phyloP scores from a whole-genome alignment of 1,140 invertebrate genomes.

The Euborellia annulipes region DNA sequence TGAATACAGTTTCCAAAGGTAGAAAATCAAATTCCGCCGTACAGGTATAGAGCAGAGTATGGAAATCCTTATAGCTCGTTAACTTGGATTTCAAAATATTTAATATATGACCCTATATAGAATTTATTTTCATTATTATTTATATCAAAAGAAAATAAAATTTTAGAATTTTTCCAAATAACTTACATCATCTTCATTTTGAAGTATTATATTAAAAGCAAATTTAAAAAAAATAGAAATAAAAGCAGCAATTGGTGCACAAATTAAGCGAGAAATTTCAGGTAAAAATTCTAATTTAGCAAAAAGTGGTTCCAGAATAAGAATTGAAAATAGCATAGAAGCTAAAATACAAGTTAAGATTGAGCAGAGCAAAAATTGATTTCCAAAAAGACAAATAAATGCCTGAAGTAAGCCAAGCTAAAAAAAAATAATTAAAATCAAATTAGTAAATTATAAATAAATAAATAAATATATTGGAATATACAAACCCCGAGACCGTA shows the following conservation, averaged over 20 bases:
- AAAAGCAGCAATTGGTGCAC: constrained; percentile 4
- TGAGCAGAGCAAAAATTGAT: constrained; percentile 52
- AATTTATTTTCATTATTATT: not conserved
- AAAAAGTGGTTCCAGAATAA: constrained; percentile 19
- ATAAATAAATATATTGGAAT: constrained; percentile 24
- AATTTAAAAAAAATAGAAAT: constrained; percentile 29
- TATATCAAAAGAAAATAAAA: too few relatives aligned
- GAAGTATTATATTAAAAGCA: constrained; percentile 27
- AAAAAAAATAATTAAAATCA: constrained; percentile 17
- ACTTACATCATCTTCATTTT: constrained; percentile 40
- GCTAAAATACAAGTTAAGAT: constrained; percentile 37
- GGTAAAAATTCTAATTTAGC: constrained; percentile 21
- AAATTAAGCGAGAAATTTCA: constrained; percentile 22
- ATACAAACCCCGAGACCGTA: constrained; percentile 29
- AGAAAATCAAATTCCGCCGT: constrained; percentile 69
- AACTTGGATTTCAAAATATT: constrained; percentile 65
- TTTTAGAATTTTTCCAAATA: too few relatives aligned
- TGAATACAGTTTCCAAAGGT: constrained; percentile 32
- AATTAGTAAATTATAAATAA: too few relatives aligned
- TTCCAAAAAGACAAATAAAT: constrained; percentile 39
- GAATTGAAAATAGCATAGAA: constrained; percentile 22
- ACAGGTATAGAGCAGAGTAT: constrained; percentile 72
- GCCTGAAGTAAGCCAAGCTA: constrained; percentile 28
- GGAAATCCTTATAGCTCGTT: constrained; percentile 55
- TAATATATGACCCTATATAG: constrained; percentile 49